Conservation (phyloP, 1,140 invertebrate genomes). For the Radopholus similis region DNA sequence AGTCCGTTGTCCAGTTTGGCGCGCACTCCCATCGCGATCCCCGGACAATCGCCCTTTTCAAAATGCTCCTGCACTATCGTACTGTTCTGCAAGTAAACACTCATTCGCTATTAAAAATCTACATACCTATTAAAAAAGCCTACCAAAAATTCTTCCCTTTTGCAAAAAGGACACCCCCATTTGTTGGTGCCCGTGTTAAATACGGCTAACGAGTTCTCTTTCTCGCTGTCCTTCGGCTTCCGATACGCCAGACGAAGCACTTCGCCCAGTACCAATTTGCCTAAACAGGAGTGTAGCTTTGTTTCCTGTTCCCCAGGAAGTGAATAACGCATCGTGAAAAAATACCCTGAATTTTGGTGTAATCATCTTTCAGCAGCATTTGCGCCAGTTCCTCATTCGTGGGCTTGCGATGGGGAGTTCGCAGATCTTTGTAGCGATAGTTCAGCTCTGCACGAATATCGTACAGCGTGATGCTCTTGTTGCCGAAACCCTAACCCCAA, state of each 20-base stretch:
- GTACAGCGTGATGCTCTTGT: conserved; percentile 93
- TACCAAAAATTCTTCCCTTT: conserved; percentile 66
- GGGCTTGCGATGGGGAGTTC: conserved; percentile 74
- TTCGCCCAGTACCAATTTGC: conserved; percentile 63
- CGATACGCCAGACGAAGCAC: conserved; percentile 49
- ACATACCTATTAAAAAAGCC: conserved; percentile 69
- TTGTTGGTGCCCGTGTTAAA: conserved; percentile 71
- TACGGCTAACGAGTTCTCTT: conserved; percentile 72
- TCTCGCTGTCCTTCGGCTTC: conserved; percentile 24
- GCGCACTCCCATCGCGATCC: conserved; percentile 85
- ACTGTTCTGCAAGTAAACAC: conserved; percentile 71
- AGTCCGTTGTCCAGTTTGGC: conserved; percentile 87
- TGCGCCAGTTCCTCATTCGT: conserved; percentile 84
- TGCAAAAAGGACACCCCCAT: conserved; percentile 82
- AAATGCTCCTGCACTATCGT: conserved; percentile 69
- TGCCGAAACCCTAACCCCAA: conserved; percentile 73
- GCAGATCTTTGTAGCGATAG: conserved; percentile 86
- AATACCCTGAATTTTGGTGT: conserved; percentile 12
- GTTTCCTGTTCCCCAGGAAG: no score
- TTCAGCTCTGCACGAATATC: conserved; percentile 94
- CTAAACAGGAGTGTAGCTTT: no score
- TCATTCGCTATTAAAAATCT: no score
- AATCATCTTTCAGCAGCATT: conserved; percentile 70
- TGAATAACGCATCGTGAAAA: neutral
- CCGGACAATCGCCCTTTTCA: conserved; percentile 87